Conservation (phyloP, 1,140 invertebrate genomes). For the Magallana gigas region DNA sequence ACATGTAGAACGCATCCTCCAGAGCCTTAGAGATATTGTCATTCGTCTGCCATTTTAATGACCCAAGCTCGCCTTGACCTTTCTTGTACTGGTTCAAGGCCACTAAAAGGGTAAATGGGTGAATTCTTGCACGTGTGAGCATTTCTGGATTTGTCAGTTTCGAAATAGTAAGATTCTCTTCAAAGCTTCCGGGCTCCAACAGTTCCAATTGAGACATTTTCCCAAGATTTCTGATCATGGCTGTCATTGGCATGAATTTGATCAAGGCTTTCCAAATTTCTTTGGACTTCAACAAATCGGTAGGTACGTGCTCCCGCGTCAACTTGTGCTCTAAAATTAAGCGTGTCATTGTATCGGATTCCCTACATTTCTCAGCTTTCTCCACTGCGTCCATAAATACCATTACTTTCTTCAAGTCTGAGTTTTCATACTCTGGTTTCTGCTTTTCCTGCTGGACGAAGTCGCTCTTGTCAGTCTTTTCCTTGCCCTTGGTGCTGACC, state of each 20-base stretch:
- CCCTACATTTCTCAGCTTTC: constrained; percentile 82
- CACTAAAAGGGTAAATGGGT: constrained; percentile 83
- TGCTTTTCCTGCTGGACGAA: neutral
- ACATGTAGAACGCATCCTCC: constrained; percentile 76
- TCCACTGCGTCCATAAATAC: constrained; percentile 83
- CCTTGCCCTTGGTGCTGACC: constrained; percentile 75
- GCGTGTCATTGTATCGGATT: constrained; percentile 80
- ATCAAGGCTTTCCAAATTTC: constrained; percentile 84
- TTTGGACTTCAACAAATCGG: constrained; percentile 83
- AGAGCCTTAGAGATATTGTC: constrained; percentile 70
- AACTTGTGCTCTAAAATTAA: constrained; percentile 81
- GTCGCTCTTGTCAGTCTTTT: constrained; percentile 69
- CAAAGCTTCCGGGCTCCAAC: constrained; percentile 75
- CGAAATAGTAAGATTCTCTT: constrained; percentile 58
- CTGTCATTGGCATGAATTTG: constrained; percentile 82
- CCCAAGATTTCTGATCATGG: constrained; percentile 83
- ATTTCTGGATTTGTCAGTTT: constrained; percentile 72
- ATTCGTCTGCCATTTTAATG: constrained; percentile 73
- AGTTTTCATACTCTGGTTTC: constrained; percentile 17
- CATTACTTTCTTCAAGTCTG: constrained; percentile 79
- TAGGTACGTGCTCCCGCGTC: constrained; percentile 85
- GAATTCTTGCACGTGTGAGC: constrained; percentile 80
- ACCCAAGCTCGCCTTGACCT: constrained; percentile 81
- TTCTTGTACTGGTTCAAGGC: constrained; percentile 82
- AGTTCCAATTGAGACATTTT: constrained; percentile 84